Evolutionary conservation across 2,113 vertebrate species (phyloP), one percentile per base, ranked within the genome.

Genomic region (Rafetus swinhoei): DNA sequence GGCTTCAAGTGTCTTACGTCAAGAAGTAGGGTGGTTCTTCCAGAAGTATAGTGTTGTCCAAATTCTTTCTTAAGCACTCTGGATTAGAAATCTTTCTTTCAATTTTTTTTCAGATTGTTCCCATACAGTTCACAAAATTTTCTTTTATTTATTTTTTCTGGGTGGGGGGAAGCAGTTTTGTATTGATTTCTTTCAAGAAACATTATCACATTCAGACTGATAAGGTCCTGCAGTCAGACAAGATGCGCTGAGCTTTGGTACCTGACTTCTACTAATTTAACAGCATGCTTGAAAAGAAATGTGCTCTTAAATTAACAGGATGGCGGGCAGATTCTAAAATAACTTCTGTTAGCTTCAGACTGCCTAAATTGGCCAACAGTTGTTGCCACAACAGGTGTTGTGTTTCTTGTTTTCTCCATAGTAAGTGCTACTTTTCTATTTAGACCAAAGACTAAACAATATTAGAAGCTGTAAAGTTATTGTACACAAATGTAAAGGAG

Each of bases 261-360:
- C n/a, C 72, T 56, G 86, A 56, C 88, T 83, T 82, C 60, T 81
- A 53, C 74, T 87, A 74, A 87, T n/a, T 45, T 85, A 90, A 25
- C 5, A 9, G 39, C 10, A 14, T 87, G 56, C 55, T 95, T 87
- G 81, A 94, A 94, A 87, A 18, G 27, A 87, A 90, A 22, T 10
- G 12, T 21, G 9, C 22, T 94, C 96, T 89, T 62, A 88, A 90
- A 88, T 50, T 91, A 88, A 84, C 79, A 88, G 84, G 13, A 85
- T 84, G 53, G 91, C 81, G 95, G 79, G 15, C 29, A 92, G 76
- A 35, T 84, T 91, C 19, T 74, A 74, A 96, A 96, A 88, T 93
- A 91, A 90, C 81, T 90, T 45, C 90, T 74, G 85, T 86, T 94
- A 91, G 39, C 11, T 76, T 3, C 74, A 88, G 79, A 69, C 12